phyloP scores from a whole-genome alignment of 2,113 vertebrate genomes.

The Pteronura brasiliensis region DNA sequence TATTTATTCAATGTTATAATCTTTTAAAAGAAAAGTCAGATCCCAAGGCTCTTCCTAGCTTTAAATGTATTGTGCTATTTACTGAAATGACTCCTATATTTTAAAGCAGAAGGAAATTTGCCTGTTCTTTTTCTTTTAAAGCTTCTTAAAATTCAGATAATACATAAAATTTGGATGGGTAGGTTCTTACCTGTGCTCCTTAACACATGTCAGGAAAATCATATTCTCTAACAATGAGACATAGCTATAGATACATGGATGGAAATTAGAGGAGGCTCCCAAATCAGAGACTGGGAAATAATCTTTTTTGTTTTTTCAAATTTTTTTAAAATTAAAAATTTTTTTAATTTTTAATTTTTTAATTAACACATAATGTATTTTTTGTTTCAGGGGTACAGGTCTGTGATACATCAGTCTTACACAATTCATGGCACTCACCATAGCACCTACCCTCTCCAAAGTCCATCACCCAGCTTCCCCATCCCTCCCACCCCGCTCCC shows the following conservation, averaged over 20 bases:
- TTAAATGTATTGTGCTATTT: background rate
- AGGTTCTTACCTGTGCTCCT: background rate
- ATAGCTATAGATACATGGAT: background rate
- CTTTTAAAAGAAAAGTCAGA: background rate
- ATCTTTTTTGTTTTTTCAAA: too few relatives aligned
- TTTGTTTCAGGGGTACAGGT: too few relatives aligned
- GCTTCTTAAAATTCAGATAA: conserved; percentile 10
- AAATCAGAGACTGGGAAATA: background rate
- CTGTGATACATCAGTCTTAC: too few relatives aligned
- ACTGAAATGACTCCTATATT: background rate
- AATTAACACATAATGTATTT: too few relatives aligned
- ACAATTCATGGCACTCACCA: too few relatives aligned
- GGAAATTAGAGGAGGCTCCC: background rate
- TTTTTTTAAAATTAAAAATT: too few relatives aligned
- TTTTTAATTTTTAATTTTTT: too few relatives aligned
- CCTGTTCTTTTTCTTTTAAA: background rate
- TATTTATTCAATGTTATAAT: background rate
- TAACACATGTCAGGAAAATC: conserved; percentile 1
- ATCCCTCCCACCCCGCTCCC: too few relatives aligned
- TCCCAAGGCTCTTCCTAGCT: background rate
- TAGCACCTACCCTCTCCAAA: too few relatives aligned
- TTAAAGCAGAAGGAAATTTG: background rate
- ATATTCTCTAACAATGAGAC: background rate
- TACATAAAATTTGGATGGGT: background rate
- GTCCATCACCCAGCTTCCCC: too few relatives aligned